Conservation (phyloP, 2,797 vertebrate species). For the Jordanella pulchra region DNA sequence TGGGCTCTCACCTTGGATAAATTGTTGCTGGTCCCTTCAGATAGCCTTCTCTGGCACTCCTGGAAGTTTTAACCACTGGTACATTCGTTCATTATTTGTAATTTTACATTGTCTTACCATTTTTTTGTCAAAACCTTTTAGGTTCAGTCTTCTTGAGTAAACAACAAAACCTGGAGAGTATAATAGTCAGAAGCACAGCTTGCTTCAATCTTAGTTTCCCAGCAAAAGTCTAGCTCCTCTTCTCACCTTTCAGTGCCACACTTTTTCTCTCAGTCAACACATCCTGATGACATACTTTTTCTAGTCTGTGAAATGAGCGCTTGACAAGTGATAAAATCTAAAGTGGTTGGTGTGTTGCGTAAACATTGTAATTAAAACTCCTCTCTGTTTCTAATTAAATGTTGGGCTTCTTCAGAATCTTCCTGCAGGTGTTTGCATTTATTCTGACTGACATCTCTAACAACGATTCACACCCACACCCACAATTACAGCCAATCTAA, state of each 20-base stretch:
- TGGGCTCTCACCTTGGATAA: too few species aligned
- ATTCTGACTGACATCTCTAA: slow-evolving; percentile 11
- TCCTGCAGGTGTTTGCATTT: slow-evolving; percentile 2
- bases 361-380: slow-evolving; percentile 10
- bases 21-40: too few species aligned
- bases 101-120: too few species aligned
- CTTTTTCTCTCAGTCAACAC: not conserved
- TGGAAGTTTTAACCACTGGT: too few species aligned
- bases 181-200: not conserved
- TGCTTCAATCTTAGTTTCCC: too few species aligned
- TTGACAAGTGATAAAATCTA: not conserved
- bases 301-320: not conserved
- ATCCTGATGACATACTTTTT: not conserved
- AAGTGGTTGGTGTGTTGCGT: not conserved
- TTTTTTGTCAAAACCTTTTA: too few species aligned
- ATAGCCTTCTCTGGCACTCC: too few species aligned
- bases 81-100: too few species aligned
- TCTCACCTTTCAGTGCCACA: not conserved
- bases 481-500: slow-evolving; percentile 2
- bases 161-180: too few species aligned
- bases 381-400: slow-evolving; percentile 12
- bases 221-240: not conserved
- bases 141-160: not conserved
- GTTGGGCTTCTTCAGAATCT: not conserved
- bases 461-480: slow-evolving; percentile 5